phyloP scores from a whole-genome alignment of 53 echinoderm and acorn worm species.

The Stichopus horrens region DNA sequence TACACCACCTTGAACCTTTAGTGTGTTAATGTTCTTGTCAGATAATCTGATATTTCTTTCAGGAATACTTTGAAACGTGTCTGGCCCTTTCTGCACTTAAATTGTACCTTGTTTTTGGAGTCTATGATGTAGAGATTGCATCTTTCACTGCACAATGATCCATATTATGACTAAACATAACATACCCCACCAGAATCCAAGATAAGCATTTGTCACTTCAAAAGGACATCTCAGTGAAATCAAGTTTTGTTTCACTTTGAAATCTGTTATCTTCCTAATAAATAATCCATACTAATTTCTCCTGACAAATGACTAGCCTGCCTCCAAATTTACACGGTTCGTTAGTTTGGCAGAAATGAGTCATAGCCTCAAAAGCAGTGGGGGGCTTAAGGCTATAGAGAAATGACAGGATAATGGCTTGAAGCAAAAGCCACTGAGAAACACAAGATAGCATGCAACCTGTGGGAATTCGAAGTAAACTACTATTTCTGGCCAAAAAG shows the following conservation, averaged over 20 bases:
- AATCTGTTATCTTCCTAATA: slow-evolving; percentile 18
- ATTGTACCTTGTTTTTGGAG: no score
- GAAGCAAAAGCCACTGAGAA: slow-evolving; percentile 19
- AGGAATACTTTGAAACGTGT: no score
- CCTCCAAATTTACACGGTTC: slow-evolving; percentile 41
- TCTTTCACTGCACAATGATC: no score
- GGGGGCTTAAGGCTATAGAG: slow-evolving; percentile 4
- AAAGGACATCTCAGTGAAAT: neutral
- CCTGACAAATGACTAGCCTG: slow-evolving; percentile 43
- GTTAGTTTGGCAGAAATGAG: slow-evolving; percentile 37
- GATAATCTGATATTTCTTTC: no score
- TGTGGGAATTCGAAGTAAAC: slow-evolving; percentile 35
- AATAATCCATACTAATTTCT: slow-evolving; percentile 46
- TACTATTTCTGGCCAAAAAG: neutral
- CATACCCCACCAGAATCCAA: no score
- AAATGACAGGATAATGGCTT: slow-evolving; percentile 39
- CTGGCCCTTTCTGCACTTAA: no score
- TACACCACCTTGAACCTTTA: no score
- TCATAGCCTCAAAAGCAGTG: slow-evolving; percentile 16
- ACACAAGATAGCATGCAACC: slow-evolving; percentile 27
- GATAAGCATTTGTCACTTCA: neutral
- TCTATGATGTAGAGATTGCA: no score
- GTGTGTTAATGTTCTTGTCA: no score
- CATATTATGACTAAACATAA: no score
- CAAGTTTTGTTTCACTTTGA: neutral